Base-by-base conservation (phyloP, 2,113 vertebrate genomes). In the Poeciliopsis retropinna region DNA sequence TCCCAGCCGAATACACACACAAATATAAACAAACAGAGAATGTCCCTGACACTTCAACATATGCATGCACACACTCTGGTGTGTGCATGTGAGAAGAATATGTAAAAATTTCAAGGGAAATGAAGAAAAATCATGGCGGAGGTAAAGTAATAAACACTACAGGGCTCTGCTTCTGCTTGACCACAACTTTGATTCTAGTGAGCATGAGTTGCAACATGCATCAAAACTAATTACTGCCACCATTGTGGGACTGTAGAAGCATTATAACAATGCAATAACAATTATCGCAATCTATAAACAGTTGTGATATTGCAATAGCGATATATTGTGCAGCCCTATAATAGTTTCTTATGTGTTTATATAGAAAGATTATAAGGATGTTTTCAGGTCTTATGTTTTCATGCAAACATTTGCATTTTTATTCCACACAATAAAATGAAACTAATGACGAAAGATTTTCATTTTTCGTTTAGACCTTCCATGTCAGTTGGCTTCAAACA, bases 21-120 rank as follows among this genome's bases (percentile, higher is more conserved):
- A 84, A 67, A 87, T 32, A 87, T 69, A 89, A 86, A 90, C 82
- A 89, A 86, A 88, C 80, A 89, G 60, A 72, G 76, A 87, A 73
- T 69, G 70, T 83, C 73, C 60, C 72, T 65, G 63, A 84, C 67
- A 85, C 81, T 31, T 75, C 72, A 66, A 87, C 78, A 67, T 79
- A 75, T 51, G 65, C 73, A 64, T 74, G 71, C 32, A 30, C 76
- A 81, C 79, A 74, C 44, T 34, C 72, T 29, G 78, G 75, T 89
- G 80, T 78, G 75, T 14, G 30, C 67, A 75, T 71, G 81, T 76
- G 88, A 82, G 76, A 64, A 34, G 87, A 91, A 88, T 91, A 84
- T 87, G 69, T 79, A 29, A 74, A 51, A 54, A 73, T 71, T 76
- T 3, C 68, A 65, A 57, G 15, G 41, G 44, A 19, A 7, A n/a